Percentiles rank a stretch among this genome's conserved stretches.
phyloP scores from a whole-genome alignment of 1,140 invertebrate species.

The Sycobia sp. region DNA sequence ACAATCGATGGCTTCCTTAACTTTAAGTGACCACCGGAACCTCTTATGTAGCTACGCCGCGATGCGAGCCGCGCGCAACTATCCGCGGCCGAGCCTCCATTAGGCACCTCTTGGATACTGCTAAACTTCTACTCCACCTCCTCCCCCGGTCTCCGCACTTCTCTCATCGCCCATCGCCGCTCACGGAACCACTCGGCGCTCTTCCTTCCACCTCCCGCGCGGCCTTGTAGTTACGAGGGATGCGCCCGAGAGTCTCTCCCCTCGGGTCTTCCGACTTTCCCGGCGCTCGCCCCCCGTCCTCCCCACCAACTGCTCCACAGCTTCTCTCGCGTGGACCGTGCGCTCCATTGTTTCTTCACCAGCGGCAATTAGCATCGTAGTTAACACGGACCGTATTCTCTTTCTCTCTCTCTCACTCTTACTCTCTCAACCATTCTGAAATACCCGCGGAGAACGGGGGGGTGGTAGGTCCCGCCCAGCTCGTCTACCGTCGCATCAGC shows the following conservation, averaged over 20 bases:
- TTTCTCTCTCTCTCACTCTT: background rate
- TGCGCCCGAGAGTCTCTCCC: no score
- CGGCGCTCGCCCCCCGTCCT: background rate
- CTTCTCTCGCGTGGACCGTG: background rate
- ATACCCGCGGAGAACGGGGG: no score
- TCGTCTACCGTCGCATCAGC: no score
- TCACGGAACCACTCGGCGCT: background rate
- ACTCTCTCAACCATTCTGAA: no score
- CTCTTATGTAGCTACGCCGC: no score
- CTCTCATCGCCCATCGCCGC: background rate
- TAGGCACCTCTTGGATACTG: no score
- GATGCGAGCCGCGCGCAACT: no score
- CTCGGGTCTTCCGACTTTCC: slow-evolving; percentile 8
- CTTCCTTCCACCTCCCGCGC: slow-evolving; percentile 13
- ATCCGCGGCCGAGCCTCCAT: no score
- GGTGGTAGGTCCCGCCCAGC: no score
- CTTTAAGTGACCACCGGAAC: no score
- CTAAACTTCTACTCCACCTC: background rate
- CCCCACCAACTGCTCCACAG: background rate
- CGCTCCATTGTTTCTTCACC: slow-evolving; percentile 20
- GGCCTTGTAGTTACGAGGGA: slow-evolving; percentile 18
- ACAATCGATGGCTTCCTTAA: no score
- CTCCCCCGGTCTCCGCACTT: background rate
- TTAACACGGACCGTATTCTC: slow-evolving; percentile 6
- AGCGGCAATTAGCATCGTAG: slow-evolving; percentile 26